Evolutionary conservation across 2,888 invertebrate genomes (phyloP), one percentile per base, ranked within the genome.

Genomic region (Trissonchulus latispiculum): DNA sequence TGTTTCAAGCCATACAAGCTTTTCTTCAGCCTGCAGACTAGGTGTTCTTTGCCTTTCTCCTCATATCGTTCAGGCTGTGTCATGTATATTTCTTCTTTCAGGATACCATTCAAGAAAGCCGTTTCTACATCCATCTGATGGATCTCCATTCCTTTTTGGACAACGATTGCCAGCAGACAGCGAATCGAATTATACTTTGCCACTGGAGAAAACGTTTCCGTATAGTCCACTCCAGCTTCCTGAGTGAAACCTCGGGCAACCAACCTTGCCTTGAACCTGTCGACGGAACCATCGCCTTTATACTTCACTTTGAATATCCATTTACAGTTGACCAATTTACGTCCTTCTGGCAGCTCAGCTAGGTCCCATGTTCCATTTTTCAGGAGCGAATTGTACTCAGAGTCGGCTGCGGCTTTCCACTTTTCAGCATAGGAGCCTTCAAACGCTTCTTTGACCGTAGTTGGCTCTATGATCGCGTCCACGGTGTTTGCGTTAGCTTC

Each of bases 1-100:
- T 77, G 74, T 35, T 75, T 75, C 1, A 76, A 48, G 0, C 79
- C 77, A 69, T 80, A 79, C 1, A 79, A 15, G 15, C 31, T 31
- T 28, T 64, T 64, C 33, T 33, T 28, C 18, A 64, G 28, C 18
- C 28, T 64, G n/a, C 78, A 77, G 29, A 80, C 77, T 31, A 74
- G 70, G 15, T 72, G 48, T 15, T 75, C 73, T n/a, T 70, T 36
- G 29, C 75, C 77, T 37, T 61, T n/a, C 1, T 70, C 31, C 36
- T 74, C 71, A 68, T 73, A 78, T 29, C 77, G 78, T 33, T 71
- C 64, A 8, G 29, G 64, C 33, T 64, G 64, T 3, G 33, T 8
- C 64, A 33, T 64, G 18, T 31, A 33, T 15, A 64, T 29, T n/a
- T 33, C 64, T 64, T 33, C 48, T 48, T 48, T 23, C 48, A 48